Evolutionary conservation across 2,797 vertebrate genomes (phyloP), one percentile per base, ranked within the genome.

Genomic region (Hippocampus kuda): DNA sequence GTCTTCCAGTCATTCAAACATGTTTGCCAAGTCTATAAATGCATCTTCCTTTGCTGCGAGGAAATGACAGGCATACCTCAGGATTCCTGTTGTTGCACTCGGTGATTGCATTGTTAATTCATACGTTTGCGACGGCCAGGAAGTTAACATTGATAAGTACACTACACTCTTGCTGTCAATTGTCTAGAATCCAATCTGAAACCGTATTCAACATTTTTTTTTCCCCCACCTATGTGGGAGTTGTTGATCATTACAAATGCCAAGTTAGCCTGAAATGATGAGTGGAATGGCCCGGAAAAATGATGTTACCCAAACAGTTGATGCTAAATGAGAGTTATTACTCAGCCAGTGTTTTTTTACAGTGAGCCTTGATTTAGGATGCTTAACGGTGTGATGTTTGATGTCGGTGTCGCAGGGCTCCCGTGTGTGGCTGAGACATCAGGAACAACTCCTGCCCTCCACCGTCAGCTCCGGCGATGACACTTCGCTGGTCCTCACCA

Each of bases 381-480:
- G 75, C 75, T 38, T 85, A 72, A 86, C 69, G 70, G 12, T 78
- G 63, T 60, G 72, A 41, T 72, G 72, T 44, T 16, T 15, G 1
- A 26, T 65, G 3, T 8, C 18, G 16, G 8, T 49, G 69, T 89
- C 88, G 70, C 89, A 95, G 94, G 93, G 93, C 77, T 86, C 90
- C 81, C 89, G 80, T 65, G 90, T 95, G 65, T 95, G 94, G 94
- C 88, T 94, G 75, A 81, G 85, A 77, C 90, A 93, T 79, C 91
- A 93, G 82, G 91, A 93, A 61, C 91, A 92, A 79, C 90, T 94
- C 85, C 89, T 91, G 67, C 93, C 94, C 69, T 94, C 92, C 81
- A 92, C 89, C 0, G 85, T 94, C 84, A 91, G 82, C 78, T 87
- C 86, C 0, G 89, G 84, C 73, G 82, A 88, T 54, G 86, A 92